Evolutionary conservation across 2,888 invertebrate genomes (phyloP), one percentile per base, ranked within the genome.

Genomic region (Drosophila emarginata): DNA sequence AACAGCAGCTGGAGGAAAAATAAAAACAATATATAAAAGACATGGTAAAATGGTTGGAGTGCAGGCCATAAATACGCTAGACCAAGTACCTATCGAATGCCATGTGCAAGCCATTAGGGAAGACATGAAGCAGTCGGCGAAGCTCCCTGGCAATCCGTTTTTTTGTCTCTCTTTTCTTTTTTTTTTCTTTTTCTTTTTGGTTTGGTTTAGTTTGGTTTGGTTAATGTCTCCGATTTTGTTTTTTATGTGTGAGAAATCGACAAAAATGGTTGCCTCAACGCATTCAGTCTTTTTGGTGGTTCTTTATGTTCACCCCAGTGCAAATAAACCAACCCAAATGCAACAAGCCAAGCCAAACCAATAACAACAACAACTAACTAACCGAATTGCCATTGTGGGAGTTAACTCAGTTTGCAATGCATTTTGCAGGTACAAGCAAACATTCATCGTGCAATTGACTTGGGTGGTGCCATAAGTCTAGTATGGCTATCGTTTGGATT

Each of bases 201-300:
- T 18, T 45, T 4, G 45, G 11, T 45, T 45, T 45, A 18, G 18
- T 18, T 81, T 67, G 65, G 18, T 18, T 81, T 67, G 65, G 67
- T 79, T 75, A 87, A 79, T 85, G 78, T 72, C 76, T 82, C 72
- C 73, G 79, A 85, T 77, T 83, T 73, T 50, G 50, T 53, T 51
- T 80, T 80, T 87, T 81, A 75, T 82, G 87, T 84, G 82, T 87
- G 87, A 80, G 85, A 81, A 83, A 78, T 74, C 60, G 61, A 69
- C 64, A 72, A 70, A 62, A 64, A 63, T 63, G 56, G 62, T 28
- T 28, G 18, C 56, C 51, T 50, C 62, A 68, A 76, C 70, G 83
- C 78, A 80, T 71, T 72, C 53, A 62, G 72, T 66, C 61, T 74
- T 84, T 83, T 26, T 21, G 53, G 68, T 37, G 60, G 66, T 74